Evolutionary conservation across 1,140 invertebrate genomes (phyloP), one percentile per base, ranked within the genome.

Genomic region (Mycetomoellerius zeteki): DNA sequence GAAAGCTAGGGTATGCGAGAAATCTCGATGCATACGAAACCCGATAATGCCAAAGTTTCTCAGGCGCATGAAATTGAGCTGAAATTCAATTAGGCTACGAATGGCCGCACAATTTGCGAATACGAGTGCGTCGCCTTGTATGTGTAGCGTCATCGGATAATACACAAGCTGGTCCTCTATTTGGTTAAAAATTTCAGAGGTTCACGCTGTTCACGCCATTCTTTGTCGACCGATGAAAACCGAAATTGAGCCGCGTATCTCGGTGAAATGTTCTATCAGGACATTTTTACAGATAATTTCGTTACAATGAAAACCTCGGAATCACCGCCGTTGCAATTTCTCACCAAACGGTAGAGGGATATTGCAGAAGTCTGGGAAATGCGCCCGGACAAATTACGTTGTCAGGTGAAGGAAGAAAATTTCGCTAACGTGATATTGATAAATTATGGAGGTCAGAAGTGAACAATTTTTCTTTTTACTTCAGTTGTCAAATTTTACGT

Each of bases 61-160:
- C 24, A 12, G 52, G 73, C 33, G 50, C 19, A 75, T 80, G 85
- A 92, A 92, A 92, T 90, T 91, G 86, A 85, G 85, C 65, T 58
- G 43, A 84, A 91, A 92, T 87, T 88, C 86, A 86, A 91, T 91
- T 90, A 90, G 78, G 14, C 33, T 64, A n/a, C 43, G 72, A 47
- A 14, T 47, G 54, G 30, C 27, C 37, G 27, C 16, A 27, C 60
- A 50, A 76, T 81, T 75, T 75, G 47, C n/a, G 60, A 43, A 33
- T 47, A 3, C 47, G 47, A 37, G 33, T 37, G 47, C 2, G 47
- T 14, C 47, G 33, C 12, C 47, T 47, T 47, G 47, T 47, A 47
- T 37, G 43, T 14, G 2, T 47, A 24, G 54, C 16, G 19, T 64
- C 64, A 33, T 73, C 43, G 65, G 37, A 85, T 54, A 43, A 76